Percentiles rank a stretch among this genome's conserved stretches.
Conservation (phyloP, 2,113 vertebrate species). For the Capreolus pygargus region DNA sequence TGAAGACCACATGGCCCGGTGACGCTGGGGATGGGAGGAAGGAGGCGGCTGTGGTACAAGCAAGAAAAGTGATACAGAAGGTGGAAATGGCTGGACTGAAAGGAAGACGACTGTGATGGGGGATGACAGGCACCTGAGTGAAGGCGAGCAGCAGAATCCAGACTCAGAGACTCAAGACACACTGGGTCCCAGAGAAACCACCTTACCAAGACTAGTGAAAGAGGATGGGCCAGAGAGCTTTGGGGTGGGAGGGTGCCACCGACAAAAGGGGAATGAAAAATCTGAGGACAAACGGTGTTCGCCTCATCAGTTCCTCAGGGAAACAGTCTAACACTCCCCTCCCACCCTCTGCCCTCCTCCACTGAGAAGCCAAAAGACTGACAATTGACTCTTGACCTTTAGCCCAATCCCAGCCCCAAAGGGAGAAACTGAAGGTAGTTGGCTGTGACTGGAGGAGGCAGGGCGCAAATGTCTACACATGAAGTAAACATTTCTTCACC, state of each 20-base stretch:
- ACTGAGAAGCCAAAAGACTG: constrained; percentile 51
- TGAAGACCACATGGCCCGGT: not conserved
- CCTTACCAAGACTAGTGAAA: not conserved
- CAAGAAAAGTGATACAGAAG: not conserved
- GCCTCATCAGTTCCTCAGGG: not conserved
- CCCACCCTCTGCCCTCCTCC: constrained; percentile 17
- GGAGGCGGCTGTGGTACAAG: not conserved
- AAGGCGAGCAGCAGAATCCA: not conserved
- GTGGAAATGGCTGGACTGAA: not conserved
- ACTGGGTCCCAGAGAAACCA: not conserved
- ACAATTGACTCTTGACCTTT: constrained; percentile 62
- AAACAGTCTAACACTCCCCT: not conserved
- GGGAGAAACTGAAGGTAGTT: constrained; percentile 25
- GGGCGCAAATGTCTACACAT: not conserved
- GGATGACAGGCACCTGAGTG: not conserved
- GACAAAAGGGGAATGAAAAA: not conserved
- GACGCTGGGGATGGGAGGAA: not conserved
- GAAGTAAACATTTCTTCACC: constrained; percentile 5
- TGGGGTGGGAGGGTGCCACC: rapidly evolving
- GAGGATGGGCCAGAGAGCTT: not conserved
- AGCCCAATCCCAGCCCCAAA: constrained; percentile 31
- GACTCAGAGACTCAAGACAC: not conserved
- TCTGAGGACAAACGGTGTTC: not conserved
- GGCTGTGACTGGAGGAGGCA: constrained; percentile 4
- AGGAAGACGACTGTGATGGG: not conserved